phyloP scores from a whole-genome alignment of 2,113 vertebrate species.

The Crotalus horridus region DNA sequence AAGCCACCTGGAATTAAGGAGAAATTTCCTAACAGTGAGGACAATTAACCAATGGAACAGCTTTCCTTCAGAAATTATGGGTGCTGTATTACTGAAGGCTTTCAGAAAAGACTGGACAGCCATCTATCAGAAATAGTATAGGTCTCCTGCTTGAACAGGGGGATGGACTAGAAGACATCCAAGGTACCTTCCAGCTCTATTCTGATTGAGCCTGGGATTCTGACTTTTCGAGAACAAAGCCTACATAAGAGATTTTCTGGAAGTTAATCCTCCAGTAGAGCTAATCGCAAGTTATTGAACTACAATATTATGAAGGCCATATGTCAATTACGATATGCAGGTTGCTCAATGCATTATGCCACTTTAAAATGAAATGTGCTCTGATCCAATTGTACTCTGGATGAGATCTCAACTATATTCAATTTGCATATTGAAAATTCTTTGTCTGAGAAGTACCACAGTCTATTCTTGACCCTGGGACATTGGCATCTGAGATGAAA shows the following conservation, averaged over 20 bases:
- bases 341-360: neutral
- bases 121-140: too few relatives aligned
- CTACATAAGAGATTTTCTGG: neutral
- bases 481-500: neutral
- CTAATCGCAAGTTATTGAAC: neutral
- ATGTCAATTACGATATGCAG: neutral
- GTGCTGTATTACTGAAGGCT: too few relatives aligned
- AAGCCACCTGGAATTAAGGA: too few relatives aligned
- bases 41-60: too few relatives aligned
- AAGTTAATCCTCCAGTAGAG: neutral
- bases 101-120: too few relatives aligned
- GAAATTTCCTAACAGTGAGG: too few relatives aligned
- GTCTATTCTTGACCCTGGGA: neutral
- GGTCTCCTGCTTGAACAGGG: too few relatives aligned
- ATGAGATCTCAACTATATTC: neutral
- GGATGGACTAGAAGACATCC: too few relatives aligned
- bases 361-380: neutral
- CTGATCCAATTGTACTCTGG: neutral
- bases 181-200: too few relatives aligned
- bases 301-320: neutral
- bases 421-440: neutral
- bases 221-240: neutral
- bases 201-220: neutral
- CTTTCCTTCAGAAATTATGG: too few relatives aligned
- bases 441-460: neutral